phyloP scores from a whole-genome alignment of 2,113 vertebrate genomes.

The Protobothrops mucrosquamatus region DNA sequence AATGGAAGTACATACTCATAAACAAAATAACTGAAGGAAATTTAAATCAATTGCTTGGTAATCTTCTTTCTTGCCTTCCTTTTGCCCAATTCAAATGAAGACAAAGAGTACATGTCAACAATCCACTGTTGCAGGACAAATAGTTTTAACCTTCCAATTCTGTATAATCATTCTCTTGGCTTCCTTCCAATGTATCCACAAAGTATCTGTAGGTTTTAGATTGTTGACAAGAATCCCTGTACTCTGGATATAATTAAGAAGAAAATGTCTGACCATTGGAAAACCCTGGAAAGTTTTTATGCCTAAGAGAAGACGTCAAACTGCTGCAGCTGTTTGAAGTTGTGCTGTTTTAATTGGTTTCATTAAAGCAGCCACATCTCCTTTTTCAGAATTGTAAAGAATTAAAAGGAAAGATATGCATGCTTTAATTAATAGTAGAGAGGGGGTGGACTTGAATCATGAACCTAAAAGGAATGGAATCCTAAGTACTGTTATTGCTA shows the following conservation, averaged over 20 bases:
- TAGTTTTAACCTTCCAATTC: background rate
- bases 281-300: background rate
- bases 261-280: background rate
- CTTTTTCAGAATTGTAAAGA: background rate
- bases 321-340: background rate
- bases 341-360: background rate
- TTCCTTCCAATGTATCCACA: background rate
- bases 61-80: background rate
- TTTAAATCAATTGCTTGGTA: background rate
- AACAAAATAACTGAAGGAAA: background rate
- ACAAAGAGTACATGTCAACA: background rate
- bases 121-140: background rate
- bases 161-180: background rate
- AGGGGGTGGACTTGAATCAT: background rate
- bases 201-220: background rate
- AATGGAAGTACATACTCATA: background rate
- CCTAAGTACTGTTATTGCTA: background rate
- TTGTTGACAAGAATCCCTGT: background rate
- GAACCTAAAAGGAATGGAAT: background rate
- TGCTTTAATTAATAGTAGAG: background rate
- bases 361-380: background rate
- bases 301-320: background rate
- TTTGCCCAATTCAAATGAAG: background rate
- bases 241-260: background rate
- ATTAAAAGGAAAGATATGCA: background rate